A percentile compares a stretch with the other conserved stretches of the same genome.
These are phyloP conservation scores for Trematomus bernacchii DNA, from an alignment of 2,797 vertebrate species.

Conservation along the genomic window DNA sequence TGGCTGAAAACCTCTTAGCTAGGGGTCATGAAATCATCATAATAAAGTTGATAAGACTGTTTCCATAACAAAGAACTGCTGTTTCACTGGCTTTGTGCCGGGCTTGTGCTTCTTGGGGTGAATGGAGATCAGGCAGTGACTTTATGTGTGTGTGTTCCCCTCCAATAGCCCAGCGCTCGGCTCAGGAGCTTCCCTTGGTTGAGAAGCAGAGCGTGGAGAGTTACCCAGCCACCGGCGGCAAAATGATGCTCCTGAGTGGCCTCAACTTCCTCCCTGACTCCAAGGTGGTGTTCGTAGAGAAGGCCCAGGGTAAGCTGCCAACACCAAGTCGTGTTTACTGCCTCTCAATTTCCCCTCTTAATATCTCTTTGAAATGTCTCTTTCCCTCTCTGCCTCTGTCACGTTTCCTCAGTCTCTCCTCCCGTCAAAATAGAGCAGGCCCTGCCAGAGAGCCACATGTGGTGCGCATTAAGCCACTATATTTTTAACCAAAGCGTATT, in stretches of 20 bases:
- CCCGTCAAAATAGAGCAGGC: constrained; percentile 85
- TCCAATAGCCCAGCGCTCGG: constrained; percentile 93
- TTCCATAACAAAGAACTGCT: constrained; percentile 61
- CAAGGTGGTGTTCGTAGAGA: constrained; percentile 99
- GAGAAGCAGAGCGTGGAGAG: constrained; percentile 96
- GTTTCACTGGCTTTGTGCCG: constrained; percentile 56
- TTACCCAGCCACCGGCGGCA: constrained; percentile 91
- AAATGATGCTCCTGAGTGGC: constrained; percentile 94
- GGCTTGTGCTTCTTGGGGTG: constrained; percentile 37
- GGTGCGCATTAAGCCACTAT: constrained; percentile 89
- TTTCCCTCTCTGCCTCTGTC: constrained; percentile 41
- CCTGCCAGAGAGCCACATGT: constrained; percentile 87
- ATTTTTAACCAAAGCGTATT: constrained; percentile 91
- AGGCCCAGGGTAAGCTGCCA: constrained; percentile 92
- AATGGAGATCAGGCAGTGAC: constrained; percentile 57
- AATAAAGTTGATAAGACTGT: constrained; percentile 71
- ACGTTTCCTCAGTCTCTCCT: constrained; percentile 70
- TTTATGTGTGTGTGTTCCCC: constrained; percentile 31
- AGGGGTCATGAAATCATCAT: constrained; percentile 71
- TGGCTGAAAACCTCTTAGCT: constrained; percentile 55
- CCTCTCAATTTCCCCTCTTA: constrained; percentile 57
- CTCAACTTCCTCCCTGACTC: constrained; percentile 98
- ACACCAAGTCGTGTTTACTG: constrained; percentile 58
- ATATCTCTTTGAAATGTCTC: constrained; percentile 66
- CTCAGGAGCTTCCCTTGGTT: constrained; percentile 98